These are phyloP conservation scores for Onchidella celtica DNA, from an alignment of 2,888 invertebrate species.

Conservation along the genomic window DNA sequence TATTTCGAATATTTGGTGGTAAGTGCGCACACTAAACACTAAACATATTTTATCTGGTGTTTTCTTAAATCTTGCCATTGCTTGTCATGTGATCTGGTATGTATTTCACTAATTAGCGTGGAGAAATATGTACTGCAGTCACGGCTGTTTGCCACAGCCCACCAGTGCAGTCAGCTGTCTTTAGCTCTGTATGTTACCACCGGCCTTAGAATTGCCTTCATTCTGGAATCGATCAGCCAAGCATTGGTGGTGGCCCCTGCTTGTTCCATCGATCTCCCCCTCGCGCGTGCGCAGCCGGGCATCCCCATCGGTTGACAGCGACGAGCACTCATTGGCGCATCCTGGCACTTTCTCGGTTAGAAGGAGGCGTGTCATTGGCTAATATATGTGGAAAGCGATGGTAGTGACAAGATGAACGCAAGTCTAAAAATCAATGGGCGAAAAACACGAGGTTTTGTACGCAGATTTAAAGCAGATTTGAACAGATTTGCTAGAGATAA, in stretches of 20 bases:
- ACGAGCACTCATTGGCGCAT: conserved; percentile 12
- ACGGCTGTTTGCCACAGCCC: no score
- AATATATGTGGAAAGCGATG: neutral
- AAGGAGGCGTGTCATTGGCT: conserved; percentile 20
- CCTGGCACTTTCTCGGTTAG: neutral
- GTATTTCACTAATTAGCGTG: no score
- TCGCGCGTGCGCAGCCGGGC: neutral
- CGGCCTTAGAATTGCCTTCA: no score
- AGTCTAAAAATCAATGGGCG: conserved; percentile 36
- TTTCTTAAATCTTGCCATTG: no score
- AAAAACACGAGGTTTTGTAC: conserved; percentile 36
- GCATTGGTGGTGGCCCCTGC: neutral
- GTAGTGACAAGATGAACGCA: conserved; percentile 39
- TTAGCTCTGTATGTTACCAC: no score
- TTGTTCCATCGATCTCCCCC: conserved; percentile 27
- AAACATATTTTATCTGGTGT: no score
- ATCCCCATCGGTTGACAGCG: neutral
- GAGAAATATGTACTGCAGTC: no score
- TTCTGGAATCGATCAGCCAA: conserved; percentile 18
- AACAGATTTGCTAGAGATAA: conserved; percentile 42
- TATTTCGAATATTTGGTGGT: no score
- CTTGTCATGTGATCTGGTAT: no score
- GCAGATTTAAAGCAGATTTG: conserved; percentile 44
- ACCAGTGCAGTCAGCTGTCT: no score
- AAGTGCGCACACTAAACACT: no score